These are phyloP conservation scores for Tenrec ecaudatus DNA, from an alignment of 2,113 vertebrate species.

Conservation along the genomic window DNA sequence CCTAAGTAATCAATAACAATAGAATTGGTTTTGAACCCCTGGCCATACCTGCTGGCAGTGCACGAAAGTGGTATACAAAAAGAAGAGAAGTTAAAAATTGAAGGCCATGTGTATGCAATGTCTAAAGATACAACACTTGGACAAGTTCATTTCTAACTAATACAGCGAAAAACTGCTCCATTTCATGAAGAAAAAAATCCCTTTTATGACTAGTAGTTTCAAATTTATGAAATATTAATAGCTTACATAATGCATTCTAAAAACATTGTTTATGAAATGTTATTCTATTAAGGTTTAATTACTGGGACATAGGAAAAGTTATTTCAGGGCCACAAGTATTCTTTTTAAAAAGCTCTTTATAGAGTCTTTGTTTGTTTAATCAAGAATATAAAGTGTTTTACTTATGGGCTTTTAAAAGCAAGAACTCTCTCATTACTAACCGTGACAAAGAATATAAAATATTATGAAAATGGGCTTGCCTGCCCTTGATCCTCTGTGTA, in stretches of 20 bases:
- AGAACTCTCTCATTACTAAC: neutral
- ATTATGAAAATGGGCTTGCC: conserved; percentile 3
- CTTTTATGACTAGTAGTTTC: conserved; percentile 15
- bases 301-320: conserved; percentile 37
- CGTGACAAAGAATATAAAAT: conserved; percentile 27
- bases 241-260: conserved; percentile 23
- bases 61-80: neutral
- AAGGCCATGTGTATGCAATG: neutral
- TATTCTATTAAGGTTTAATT: conserved; percentile 43
- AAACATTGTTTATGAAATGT: neutral
- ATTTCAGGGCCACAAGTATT: neutral
- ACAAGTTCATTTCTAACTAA: neutral
- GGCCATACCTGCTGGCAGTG: neutral
- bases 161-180: neutral
- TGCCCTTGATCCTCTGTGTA: neutral
- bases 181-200: conserved; percentile 31
- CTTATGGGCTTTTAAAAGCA: neutral
- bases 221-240: conserved; percentile 19
- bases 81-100: neutral
- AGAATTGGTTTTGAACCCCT: conserved; percentile 46
- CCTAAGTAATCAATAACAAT: neutral
- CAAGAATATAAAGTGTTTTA: conserved; percentile 6
- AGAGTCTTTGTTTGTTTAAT: neutral
- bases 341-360: neutral
- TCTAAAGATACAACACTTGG: neutral